Evolutionary conservation across 2,888 invertebrate species (phyloP), one percentile per base, ranked within the genome.

Genomic region (Malacosoma neustria): DNA sequence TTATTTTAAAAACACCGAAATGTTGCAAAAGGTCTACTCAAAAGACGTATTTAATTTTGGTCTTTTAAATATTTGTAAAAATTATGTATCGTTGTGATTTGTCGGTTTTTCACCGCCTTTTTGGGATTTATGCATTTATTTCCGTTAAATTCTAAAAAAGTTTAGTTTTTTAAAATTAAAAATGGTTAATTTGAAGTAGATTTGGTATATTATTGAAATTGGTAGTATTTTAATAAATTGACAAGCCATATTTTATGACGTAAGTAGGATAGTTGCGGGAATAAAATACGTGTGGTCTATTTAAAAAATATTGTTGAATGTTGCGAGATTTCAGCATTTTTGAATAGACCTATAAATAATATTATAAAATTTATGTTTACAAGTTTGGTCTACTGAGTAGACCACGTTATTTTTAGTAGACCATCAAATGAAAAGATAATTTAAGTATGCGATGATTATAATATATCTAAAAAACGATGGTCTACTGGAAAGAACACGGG

Each of bases 401-500:
- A 30, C 33, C 33, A 30, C 32, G 12, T 33, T 14, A 5, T 22
- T 22, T 22, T 9, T 5, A 22, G 22, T 22, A 22, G 22, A 22
- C 22, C 32, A 34, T 13, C 4, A 7, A 5, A 22, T 1, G 9
- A 22, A 22, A 22, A 22, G 22, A 22, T 9, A 7, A 22, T 22
- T 22, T 22, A 6, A 22, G 9, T 22, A 22, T 22, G 7, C 5
- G 7, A 22, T 6, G 7, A 22, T 22, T 6, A 6, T 15, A 22
- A 7, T 2, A 3, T 7, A 22, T 3, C 6, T 7, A 22, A 22
- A 22, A 7, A 22, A 7, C 5, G n/a, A 7, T 12, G 40, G 43
- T 51, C 44, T 43, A 39, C 13, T 42, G 14, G 36, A 34, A 40
- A 45, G 44, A 46, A 45, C 39, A 9, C 5, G 22, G 5, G 5